Evolutionary conservation across 2,797 vertebrate genomes (phyloP), one percentile per base, ranked within the genome.

Genomic region (Peromyscus aztecus): DNA sequence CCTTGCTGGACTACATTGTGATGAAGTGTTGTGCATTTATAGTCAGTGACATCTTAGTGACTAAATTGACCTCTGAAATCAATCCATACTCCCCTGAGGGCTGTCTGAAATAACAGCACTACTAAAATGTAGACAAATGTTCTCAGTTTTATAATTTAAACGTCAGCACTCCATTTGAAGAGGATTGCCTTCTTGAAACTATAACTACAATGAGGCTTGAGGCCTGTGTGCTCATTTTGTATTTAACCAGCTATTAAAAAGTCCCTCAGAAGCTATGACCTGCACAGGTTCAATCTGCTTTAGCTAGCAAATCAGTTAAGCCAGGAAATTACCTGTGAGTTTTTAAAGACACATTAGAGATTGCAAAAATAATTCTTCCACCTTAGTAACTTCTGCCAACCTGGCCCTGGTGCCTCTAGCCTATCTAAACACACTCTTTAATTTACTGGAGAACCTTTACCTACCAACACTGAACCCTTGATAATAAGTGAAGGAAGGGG

Each of bases 71-170:
- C 63, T 96, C 95, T 95, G 83, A 46, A 78, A 94, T 94, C 84
- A 96, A 97, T 90, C 83, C n/a, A 4, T 94, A 76, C 93, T 92
- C 52, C 78, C 73, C 90, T 11, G 23, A 76, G 92, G 43, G 90
- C 90, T 57, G 0, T 24, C 7, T 95, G 65, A 59, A 90, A 31
- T 92, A 86, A 86, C 77, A 97, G 29, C 94, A 94, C 55, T 77
- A 29, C 78, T 77, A 27, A 86, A 97, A 96, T 88, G 1, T 78
- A 95, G 84, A 92, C 43, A 98, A 97, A 97, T 96, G 94, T 88
- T 98, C 95, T 93, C 63, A 83, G 17, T 90, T 97, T 97, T 96
- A 78, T 95, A 52, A 94, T 96, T 96, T 97, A 98, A 98, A 82
- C 11, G 93, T 97, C 93, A 37, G 19, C 34, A 67, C 94, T 80